Evolutionary conservation across 2,888 invertebrate species (phyloP).

Genomic region (Diarsia mendica): DNA sequence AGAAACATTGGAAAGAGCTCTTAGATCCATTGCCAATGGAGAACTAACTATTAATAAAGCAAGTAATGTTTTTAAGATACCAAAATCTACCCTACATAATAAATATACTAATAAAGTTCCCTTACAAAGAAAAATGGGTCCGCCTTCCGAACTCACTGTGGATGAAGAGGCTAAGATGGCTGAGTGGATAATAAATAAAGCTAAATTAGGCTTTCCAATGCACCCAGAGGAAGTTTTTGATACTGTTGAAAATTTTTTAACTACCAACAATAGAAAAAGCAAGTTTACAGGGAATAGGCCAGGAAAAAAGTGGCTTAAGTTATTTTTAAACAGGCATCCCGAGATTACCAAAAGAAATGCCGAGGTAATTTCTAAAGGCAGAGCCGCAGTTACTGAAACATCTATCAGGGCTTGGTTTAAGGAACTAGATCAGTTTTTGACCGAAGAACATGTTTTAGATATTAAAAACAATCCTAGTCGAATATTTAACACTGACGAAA

Average conservation of each 20-base stretch:
- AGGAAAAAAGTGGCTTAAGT: conserved; percentile 24
- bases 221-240: conserved; percentile 18
- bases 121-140: conserved; percentile 20
- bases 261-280: conserved; percentile 9
- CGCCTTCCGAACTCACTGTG: neutral
- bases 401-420: conserved; percentile 29
- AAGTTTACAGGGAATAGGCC: conserved; percentile 19
- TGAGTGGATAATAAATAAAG: conserved; percentile 20
- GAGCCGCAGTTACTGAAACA: conserved; percentile 24
- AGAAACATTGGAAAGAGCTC: no score
- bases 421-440: conserved; percentile 18
- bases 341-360: conserved; percentile 36
- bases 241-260: conserved; percentile 19
- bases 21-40: no score
- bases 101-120: conserved; percentile 8
- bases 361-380: conserved; percentile 23
- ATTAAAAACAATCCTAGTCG: conserved; percentile 21
- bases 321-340: conserved; percentile 27
- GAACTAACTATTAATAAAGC: no score
- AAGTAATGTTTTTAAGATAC: no score
- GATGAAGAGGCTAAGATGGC: conserved; percentile 18
- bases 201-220: conserved; percentile 20
- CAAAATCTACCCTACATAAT: conserved; percentile 15
- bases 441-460: conserved; percentile 12
- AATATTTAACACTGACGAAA: conserved; percentile 29